Evolutionary conservation across 2,797 vertebrate genomes (phyloP), one percentile per base, ranked within the genome.

Genomic region (Orestias chungarensis): DNA sequence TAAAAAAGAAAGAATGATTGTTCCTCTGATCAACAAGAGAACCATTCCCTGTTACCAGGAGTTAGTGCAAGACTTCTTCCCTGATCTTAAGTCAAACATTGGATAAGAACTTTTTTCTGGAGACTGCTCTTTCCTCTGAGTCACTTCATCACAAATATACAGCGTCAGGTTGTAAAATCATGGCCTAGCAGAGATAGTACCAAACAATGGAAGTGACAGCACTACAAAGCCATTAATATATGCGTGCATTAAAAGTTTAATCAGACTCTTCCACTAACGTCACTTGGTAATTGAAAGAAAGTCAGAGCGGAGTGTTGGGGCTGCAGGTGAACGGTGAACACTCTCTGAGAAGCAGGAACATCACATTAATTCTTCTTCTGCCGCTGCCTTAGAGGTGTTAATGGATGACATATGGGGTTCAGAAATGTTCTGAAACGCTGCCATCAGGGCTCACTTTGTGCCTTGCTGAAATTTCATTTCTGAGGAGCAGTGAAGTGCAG

Each of bases 391-490:
- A 42, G 31, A 55, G 80, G 84, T 66, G 77, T 67, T 88, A 87
- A 90, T 81, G 81, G 77, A 76, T 62, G 79, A 80, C 81, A 85
- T 76, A 65, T 66, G 72, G 64, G 67, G 72, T 70, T 68, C 66
- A 81, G 67, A 74, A 81, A 66, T 68, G 77, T 72, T 84, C 61
- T 76, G 74, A 85, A 88, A 84, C 38, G 70, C 62, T 57, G 73
- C 74, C 67, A 23, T 47, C 69, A 74, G 66, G 75, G 70, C 66
- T 50, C 50, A 69, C 35, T 25, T 42, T 6, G 35, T 62, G 59
- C 59, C 35, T 62, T 40, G 59, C 78, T 83, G 82, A 85, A 87
- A 83, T 78, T 65, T 89, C 73, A 79, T 85, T 85, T 87, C 75
- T 68, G 69, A 76, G 64, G 73, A 75, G 79, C 82, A 77, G 65